Conservation (phyloP, 2,888 invertebrate species). For the Clivina fossor region DNA sequence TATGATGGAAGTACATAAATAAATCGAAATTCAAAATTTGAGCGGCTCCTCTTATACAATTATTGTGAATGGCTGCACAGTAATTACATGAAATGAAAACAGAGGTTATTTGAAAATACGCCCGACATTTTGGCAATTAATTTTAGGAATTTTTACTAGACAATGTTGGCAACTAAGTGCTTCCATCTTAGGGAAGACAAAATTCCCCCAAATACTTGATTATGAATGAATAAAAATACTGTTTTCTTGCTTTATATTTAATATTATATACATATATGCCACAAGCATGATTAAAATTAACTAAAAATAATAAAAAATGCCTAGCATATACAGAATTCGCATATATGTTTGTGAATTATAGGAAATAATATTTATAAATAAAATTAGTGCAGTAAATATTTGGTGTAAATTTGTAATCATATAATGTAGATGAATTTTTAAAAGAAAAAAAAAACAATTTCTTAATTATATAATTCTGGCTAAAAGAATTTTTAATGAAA, state of each 20-base stretch:
- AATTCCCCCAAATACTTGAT: constrained; percentile 5
- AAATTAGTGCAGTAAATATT: not conserved
- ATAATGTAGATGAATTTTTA: not conserved
- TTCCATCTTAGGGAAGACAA: constrained; percentile 20
- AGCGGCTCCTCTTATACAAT: constrained; percentile 55
- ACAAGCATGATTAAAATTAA: constrained; percentile 18
- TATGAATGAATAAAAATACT: constrained; percentile 13
- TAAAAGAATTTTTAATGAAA: constrained; percentile 14
- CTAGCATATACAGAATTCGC: constrained; percentile 34
- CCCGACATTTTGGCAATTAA: constrained; percentile 41
- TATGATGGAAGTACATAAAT: constrained; percentile 45
- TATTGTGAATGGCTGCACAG: constrained; percentile 68
- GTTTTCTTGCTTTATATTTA: constrained; percentile 6
- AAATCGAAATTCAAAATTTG: constrained; percentile 44
- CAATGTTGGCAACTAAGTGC: constrained; percentile 11
- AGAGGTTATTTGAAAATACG: constrained; percentile 42
- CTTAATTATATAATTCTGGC: constrained; percentile 26
- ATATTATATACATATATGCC: constrained; percentile 9
- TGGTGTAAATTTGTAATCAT: not conserved
- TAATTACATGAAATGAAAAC: constrained; percentile 37
- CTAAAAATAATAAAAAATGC: constrained; percentile 21
- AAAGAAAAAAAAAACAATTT: constrained; percentile 24
- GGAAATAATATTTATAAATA: not conserved
- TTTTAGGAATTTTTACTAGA: constrained; percentile 22
- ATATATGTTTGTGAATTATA: constrained; percentile 21